These are phyloP conservation scores for Hestina assimilis DNA, from an alignment of 1,140 invertebrate species.

Conservation along the genomic window DNA sequence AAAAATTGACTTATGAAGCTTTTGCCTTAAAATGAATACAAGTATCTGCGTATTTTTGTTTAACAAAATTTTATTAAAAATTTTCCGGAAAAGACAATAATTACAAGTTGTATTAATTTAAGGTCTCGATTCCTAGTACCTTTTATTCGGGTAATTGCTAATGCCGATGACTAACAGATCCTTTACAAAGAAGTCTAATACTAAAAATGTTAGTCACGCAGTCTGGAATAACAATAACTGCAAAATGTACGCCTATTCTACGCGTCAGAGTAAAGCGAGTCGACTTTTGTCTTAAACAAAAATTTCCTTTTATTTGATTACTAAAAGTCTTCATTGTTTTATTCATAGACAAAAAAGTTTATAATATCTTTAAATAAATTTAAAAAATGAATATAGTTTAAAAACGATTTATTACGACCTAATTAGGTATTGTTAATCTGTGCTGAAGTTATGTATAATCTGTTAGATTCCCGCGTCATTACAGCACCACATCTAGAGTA, in stretches of 20 bases:
- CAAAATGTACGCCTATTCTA: conserved; percentile 1
- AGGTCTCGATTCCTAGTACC: conserved; percentile 8
- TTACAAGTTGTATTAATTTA: no score
- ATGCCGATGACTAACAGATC: conserved; percentile 13
- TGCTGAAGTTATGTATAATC: conserved; percentile 8
- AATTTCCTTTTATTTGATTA: background rate
- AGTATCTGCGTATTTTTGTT: no score
- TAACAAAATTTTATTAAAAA: no score
- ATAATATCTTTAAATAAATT: background rate
- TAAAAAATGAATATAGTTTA: background rate
- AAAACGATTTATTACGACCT: background rate
- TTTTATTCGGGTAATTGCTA: conserved; percentile 10
- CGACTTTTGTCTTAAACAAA: background rate
- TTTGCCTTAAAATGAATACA: no score
- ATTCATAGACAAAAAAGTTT: background rate
- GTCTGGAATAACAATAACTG: conserved; percentile 16
- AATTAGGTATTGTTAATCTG: conserved; percentile 8
- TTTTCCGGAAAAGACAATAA: no score
- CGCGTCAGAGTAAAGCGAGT: background rate
- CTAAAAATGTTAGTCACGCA: conserved; percentile 25
- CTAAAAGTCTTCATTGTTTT: background rate
- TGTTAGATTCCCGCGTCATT: conserved; percentile 16
- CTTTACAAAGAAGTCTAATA: conserved; percentile 15
- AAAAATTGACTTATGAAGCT: background rate
- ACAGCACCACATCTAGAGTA: conserved; percentile 11